A percentile compares a stretch with the other conserved stretches of the same genome.
These are phyloP conservation scores for Drosophila formosana DNA, from an alignment of 2,888 invertebrate species.

Conservation along the genomic window DNA sequence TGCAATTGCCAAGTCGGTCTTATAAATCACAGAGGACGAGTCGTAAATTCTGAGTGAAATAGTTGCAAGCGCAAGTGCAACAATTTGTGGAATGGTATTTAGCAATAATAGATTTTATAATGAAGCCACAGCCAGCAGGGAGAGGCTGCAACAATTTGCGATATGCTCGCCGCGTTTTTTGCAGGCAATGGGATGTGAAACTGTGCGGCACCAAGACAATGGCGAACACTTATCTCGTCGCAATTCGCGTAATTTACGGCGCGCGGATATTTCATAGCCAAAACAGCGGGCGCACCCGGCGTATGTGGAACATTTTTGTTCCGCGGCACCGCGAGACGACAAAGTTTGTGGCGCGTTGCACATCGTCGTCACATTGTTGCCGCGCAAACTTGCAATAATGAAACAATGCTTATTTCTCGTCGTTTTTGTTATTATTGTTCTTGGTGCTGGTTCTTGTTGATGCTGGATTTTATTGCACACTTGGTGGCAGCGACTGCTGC, in stretches of 20 bases:
- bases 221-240: constrained; percentile 58
- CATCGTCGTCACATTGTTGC: constrained; percentile 55
- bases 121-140: neutral
- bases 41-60: neutral
- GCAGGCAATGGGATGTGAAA: constrained; percentile 4
- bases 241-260: constrained; percentile 56
- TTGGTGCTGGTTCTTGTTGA: neutral
- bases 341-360: constrained; percentile 58
- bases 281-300: constrained; percentile 13
- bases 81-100: constrained; percentile 4
- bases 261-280: constrained; percentile 19
- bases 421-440: neutral
- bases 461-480: constrained; percentile 42
- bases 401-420: constrained; percentile 52
- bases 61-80: neutral
- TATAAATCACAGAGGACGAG: constrained; percentile 2
- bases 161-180: neutral
- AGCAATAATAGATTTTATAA: constrained; percentile 13
- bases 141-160: neutral
- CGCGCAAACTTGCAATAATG: constrained; percentile 37
- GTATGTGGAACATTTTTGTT: constrained; percentile 53
- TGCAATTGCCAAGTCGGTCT: neutral
- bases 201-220: constrained; percentile 40
- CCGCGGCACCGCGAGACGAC: constrained; percentile 37
- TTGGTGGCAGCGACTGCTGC: constrained; percentile 21